These are phyloP conservation scores for Lutjanus campechanus DNA, from an alignment of 2,797 vertebrate genomes.

Conservation along the genomic window DNA sequence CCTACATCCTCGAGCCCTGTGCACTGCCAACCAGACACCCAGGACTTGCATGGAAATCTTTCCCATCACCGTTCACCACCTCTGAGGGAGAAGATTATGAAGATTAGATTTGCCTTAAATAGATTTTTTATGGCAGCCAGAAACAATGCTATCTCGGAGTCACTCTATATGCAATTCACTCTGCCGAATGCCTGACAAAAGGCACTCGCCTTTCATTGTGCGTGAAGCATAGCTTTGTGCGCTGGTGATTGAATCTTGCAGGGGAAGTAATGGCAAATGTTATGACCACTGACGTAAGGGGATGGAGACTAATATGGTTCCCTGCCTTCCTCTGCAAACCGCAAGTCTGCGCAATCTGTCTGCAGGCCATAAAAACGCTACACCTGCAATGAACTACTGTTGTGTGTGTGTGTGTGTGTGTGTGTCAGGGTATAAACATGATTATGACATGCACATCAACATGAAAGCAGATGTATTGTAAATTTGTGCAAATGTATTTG, in stretches of 20 bases:
- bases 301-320: slow-evolving; percentile 75
- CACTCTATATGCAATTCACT: slow-evolving; percentile 81
- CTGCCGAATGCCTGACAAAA: slow-evolving; percentile 76
- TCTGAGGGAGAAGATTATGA: slow-evolving; percentile 82
- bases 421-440: slow-evolving; percentile 33
- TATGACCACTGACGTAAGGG: slow-evolving; percentile 80
- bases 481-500: slow-evolving; percentile 18
- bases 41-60: slow-evolving; percentile 79
- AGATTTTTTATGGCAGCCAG: slow-evolving; percentile 83
- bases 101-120: slow-evolving; percentile 86
- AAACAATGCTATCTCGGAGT: slow-evolving; percentile 84
- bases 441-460: slow-evolving; percentile 11
- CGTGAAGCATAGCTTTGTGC: slow-evolving; percentile 77
- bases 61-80: slow-evolving; percentile 79
- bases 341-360: slow-evolving; percentile 66
- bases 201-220: slow-evolving; percentile 78
- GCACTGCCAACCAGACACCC: slow-evolving; percentile 63
- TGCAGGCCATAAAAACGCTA: slow-evolving; percentile 59
- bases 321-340: slow-evolving; percentile 70
- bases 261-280: slow-evolving; percentile 80
- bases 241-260: slow-evolving; percentile 82
- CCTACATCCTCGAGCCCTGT: slow-evolving; percentile 71
- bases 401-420: neutral
- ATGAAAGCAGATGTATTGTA: slow-evolving; percentile 3
- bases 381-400: slow-evolving; percentile 55